Base-by-base conservation (phyloP, 2,113 vertebrate genomes). In the Megaceryle torquata region DNA sequence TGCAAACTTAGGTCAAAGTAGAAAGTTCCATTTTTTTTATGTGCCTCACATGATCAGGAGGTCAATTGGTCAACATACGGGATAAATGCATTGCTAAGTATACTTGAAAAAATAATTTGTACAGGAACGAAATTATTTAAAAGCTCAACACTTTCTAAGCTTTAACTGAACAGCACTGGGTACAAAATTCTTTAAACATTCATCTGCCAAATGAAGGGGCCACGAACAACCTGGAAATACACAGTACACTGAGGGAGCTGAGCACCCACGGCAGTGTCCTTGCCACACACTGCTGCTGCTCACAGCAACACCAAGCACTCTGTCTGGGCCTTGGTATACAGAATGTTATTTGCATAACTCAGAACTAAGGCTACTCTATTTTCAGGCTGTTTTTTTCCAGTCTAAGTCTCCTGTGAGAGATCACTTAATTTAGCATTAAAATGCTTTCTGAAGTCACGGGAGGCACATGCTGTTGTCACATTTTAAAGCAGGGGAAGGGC, bases 231-330 rank as follows among this genome's bases (percentile, higher is more conserved):
- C 21, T 82, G 85, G 70, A 82, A 95, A 53, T 9, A 68, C 11
- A 25, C 60, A 25, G 31, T 35, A 31, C 7, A 0, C 22, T 7
- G 51, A 54, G 0, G 0, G 69, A 70, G 64, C 64, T 8, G 26
- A 82, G 82, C 15, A n/a, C 76, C 44, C 7, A 44, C 14, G 41
- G 51, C 75, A 50, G 71, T 0, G 1, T 39, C 88, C 76, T 2
- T 54, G 72, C 80, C 11, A 0, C 10, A 33, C 63, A 6, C 15
- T 0, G 11, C 74, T 56, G 48, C 86, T 51, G 44, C 86, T 90
- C 16, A 64, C 22, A 0, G 0, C 11, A 29, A 44, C 7, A 83
- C 25, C 33, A 31, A 72, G 53, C 10, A 6, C 26, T 7, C 88
- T 33, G 50, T 37, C 57, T 65, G 69, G 53, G 56, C 35, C 4